A percentile compares a stretch with the other conserved stretches of the same genome.
These are phyloP conservation scores for Yasuhikotakia modesta DNA, from an alignment of 2,797 vertebrate species.

Conservation along the genomic window DNA sequence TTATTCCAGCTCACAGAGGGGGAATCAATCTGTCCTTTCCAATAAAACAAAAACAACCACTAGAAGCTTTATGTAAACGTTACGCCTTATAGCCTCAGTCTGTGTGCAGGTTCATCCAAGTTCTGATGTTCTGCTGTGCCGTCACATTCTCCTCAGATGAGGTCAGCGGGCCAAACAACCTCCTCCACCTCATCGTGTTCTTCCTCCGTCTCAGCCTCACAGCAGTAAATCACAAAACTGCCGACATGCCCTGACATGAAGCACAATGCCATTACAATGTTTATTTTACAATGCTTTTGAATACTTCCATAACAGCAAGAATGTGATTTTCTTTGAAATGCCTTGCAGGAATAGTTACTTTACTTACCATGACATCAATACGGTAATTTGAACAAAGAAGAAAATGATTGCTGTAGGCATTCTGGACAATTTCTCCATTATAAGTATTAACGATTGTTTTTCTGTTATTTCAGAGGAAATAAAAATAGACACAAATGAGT, in stretches of 20 bases:
- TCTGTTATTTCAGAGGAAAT: background rate
- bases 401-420: background rate
- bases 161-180: conserved; percentile 69
- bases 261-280: background rate
- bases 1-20: background rate
- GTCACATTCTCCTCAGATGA: conserved; percentile 63
- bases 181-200: background rate
- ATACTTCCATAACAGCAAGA: background rate
- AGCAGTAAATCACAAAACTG: background rate
- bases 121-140: conserved; percentile 48
- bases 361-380: background rate
- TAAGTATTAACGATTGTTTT: background rate
- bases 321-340: background rate
- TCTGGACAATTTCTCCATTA: background rate
- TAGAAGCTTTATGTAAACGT: background rate
- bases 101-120: background rate
- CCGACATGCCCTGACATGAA: background rate
- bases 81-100: background rate
- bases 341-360: background rate
- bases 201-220: conserved; percentile 7
- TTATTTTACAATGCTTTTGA: too few species aligned
- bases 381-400: background rate
- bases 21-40: background rate
- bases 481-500: too few species aligned
- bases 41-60: background rate